Evolutionary conservation across 2,113 vertebrate species (phyloP).

Genomic region (Sphaerodactylus townsendi): DNA sequence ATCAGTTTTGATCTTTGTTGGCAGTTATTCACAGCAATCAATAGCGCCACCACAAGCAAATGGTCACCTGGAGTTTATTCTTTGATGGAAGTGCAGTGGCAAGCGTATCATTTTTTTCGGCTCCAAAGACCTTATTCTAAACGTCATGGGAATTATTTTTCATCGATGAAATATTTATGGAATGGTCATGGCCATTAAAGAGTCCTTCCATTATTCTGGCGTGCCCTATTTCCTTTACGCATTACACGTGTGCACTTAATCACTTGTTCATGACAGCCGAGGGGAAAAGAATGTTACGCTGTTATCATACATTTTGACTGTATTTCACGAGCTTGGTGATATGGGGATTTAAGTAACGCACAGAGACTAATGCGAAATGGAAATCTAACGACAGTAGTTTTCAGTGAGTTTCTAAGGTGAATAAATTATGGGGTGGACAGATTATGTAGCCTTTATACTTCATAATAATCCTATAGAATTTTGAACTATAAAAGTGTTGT

Average conservation of each 20-base stretch:
- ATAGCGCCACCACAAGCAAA: neutral
- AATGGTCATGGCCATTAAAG: neutral
- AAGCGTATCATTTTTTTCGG: conserved; percentile 5
- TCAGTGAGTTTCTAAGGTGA: neutral
- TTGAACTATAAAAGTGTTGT: neutral
- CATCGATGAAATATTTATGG: conserved; percentile 34
- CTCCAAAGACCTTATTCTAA: neutral
- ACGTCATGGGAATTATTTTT: conserved; percentile 26
- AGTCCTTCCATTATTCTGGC: conserved; percentile 34
- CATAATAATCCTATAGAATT: neutral
- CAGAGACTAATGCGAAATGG: neutral
- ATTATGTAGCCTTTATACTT: neutral
- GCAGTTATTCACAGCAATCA: neutral
- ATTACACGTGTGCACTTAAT: neutral
- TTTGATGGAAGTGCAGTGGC: neutral
- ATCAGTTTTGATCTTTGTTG: neutral
- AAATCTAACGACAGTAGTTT: neutral
- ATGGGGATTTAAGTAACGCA: neutral
- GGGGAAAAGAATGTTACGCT: neutral
- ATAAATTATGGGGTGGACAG: neutral
- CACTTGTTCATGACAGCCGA: neutral
- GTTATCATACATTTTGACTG: neutral
- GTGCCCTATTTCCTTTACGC: conserved; percentile 31
- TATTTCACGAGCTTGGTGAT: neutral
- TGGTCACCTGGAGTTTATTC: neutral